Conservation (phyloP, 2,113 vertebrate species). For the Phyllostomus hastatus region DNA sequence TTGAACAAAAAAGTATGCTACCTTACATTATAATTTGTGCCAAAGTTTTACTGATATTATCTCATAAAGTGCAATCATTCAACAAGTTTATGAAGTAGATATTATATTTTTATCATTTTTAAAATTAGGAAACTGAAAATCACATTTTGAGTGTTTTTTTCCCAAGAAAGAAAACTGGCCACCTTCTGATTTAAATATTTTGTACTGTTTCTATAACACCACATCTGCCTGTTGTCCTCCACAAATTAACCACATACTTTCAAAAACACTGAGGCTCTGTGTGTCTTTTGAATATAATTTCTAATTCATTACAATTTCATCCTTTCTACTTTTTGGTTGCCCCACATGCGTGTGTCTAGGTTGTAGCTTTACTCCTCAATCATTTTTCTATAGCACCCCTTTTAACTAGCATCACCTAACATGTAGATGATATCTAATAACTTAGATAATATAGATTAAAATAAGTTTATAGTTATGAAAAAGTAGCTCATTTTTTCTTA, state of each 20-base stretch:
- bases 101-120: not conserved
- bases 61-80: not conserved
- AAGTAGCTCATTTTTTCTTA: not conserved
- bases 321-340: not conserved
- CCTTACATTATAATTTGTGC: not conserved
- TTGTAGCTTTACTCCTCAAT: not conserved
- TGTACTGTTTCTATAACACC: not conserved
- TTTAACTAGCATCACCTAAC: not conserved
- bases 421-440: not conserved
- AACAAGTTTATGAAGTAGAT: not conserved
- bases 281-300: not conserved
- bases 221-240: not conserved
- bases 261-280: not conserved
- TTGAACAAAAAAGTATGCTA: not conserved
- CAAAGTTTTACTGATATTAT: not conserved
- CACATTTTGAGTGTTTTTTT: not conserved
- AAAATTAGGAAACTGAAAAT: not conserved
- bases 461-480: not conserved
- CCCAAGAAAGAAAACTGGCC: not conserved
- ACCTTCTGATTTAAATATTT: not conserved
- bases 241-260: not conserved
- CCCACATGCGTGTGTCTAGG: not conserved
- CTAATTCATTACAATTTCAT: not conserved
- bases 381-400: not conserved
- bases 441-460: not conserved